Conservation (phyloP, 1,140 invertebrate species). For the Drosophila tsacasi region DNA sequence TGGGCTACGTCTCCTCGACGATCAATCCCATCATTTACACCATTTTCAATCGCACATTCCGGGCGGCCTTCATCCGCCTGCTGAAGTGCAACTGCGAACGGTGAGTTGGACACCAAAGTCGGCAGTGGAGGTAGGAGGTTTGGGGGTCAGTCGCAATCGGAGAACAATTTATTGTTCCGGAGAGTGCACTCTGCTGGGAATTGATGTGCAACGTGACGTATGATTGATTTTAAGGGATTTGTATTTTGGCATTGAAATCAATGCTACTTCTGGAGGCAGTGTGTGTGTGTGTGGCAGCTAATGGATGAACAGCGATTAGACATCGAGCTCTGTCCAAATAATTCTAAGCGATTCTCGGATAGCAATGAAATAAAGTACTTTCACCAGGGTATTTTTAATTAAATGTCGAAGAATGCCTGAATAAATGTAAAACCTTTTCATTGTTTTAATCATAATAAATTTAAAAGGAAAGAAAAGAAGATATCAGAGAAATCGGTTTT, state of each 20-base stretch:
- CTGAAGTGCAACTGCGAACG: conserved; percentile 91
- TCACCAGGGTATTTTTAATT: neutral
- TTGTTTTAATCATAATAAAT: neutral
- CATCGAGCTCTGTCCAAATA: conserved; percentile 3
- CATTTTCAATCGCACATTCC: conserved; percentile 94
- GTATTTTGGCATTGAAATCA: conserved; percentile 48
- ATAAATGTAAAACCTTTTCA: neutral
- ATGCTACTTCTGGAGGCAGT: conserved; percentile 7
- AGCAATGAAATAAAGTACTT: neutral
- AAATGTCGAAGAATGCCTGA: neutral
- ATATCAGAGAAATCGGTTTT: neutral
- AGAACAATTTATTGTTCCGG: conserved; percentile 50
- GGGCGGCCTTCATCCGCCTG: conserved; percentile 92
- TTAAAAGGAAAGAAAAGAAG: too few relatives aligned
- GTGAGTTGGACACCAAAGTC: conserved; percentile 85
- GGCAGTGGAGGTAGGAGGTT: too few relatives aligned
- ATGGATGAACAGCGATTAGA: conserved; percentile 56
- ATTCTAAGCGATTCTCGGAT: neutral
- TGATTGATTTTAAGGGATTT: conserved; percentile 67
- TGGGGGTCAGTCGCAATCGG: neutral
- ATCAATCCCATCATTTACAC: conserved; percentile 95
- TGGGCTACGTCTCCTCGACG: conserved; percentile 95
- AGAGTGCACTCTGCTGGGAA: conserved; percentile 35
- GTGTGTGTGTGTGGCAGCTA: conserved; percentile 8
- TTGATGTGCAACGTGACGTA: conserved; percentile 77